Evolutionary conservation across 1,140 invertebrate species (phyloP), one percentile per base, ranked within the genome.

Genomic region (Steinernema feltiae): DNA sequence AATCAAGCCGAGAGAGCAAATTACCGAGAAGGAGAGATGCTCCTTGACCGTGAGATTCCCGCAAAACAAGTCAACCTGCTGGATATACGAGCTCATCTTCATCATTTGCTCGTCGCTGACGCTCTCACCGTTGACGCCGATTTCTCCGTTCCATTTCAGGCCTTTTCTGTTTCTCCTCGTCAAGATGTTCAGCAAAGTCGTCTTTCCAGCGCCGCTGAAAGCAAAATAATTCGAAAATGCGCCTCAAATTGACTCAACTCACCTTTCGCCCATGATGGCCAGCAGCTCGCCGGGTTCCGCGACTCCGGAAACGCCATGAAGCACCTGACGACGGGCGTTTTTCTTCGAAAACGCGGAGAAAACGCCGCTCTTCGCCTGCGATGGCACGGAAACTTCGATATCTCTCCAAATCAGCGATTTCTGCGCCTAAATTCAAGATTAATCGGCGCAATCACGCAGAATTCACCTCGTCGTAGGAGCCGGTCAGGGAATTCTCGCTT

Each of bases 241-340:
- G 18, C 35, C 35, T n/a, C 7, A 41, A 41, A 41, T 7, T 41
- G 35, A 7, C 18, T 18, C 35, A 41, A 41, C n/a, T n/a, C n/a
- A 41, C 35, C 35, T 41, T 41, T 41, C 35, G 35, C 94, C 94
- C 91, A 97, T 92, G 30, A 96, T 91, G 3, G 93, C 93, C 72
- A 95, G 85, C 30, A 96, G 87, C 85, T 95, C 93, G 1, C 94
- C 94, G 1, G 94, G 92, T 86, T 91, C 91, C 0, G 93, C 93
- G 0, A 92, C 90, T 2, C 94, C 94, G 78, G 89, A 92, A 1
- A 94, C 93, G 7, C 35, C 35, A n/a, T 7, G n/a, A 32, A 41
- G 7, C 35, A 41, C 35, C 18, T 41, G 35, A 7, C 35, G 35
- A 18, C 35, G 35, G n/a, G n/a, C n/a, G n/a, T n/a, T n/a, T n/a